phyloP scores from a whole-genome alignment of 2,113 vertebrate species.

The Mormoops blainvillei region DNA sequence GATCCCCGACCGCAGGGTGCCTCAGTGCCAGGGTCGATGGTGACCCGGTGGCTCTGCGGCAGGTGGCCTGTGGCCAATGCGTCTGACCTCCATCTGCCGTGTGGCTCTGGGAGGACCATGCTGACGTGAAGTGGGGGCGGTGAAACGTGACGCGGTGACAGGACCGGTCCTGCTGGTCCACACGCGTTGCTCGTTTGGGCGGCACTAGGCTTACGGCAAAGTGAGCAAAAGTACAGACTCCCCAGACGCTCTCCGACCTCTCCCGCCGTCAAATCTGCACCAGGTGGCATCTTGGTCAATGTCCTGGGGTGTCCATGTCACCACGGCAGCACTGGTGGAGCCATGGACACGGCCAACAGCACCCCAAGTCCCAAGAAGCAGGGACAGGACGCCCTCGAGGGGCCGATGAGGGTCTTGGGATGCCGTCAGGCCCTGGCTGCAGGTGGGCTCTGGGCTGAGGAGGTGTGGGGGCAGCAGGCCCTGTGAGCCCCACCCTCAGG shows the following conservation, averaged over 20 bases:
- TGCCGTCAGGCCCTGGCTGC: fast-evolving
- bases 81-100: too few species aligned
- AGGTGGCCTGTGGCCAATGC: background rate
- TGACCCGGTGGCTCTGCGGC: too few species aligned
- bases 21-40: fast-evolving
- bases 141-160: too few species aligned
- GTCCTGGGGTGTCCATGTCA: fast-evolving
- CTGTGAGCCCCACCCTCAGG: background rate
- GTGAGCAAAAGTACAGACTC: too few species aligned
- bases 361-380: background rate
- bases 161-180: background rate
- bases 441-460: background rate
- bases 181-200: too few species aligned
- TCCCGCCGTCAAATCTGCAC: fast-evolving
- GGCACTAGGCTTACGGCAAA: background rate
- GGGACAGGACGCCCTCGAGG: fast-evolving
- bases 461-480: fast-evolving
- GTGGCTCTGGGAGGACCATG: too few species aligned
- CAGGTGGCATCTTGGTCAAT: fast-evolving
- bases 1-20: too few species aligned
- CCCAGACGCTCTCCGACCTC: too few species aligned
- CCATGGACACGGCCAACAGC: background rate
- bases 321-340: fast-evolving
- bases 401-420: fast-evolving
- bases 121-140: fast-evolving